Conservation (phyloP, 2,113 vertebrate genomes). For the Spermophilus dauricus region DNA sequence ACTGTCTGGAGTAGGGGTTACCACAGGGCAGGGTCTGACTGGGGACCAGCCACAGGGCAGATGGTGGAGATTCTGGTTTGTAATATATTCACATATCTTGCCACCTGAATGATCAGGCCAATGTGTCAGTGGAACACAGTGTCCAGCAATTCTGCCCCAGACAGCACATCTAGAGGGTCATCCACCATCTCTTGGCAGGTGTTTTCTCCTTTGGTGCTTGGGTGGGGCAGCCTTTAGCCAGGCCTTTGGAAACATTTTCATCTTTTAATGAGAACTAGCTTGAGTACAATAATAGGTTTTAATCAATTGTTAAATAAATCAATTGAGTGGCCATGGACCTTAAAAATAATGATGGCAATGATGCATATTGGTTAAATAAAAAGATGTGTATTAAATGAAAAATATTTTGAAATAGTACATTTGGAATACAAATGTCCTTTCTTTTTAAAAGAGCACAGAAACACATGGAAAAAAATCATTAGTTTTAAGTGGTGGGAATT, state of each 20-base stretch:
- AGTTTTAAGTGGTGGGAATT: neutral
- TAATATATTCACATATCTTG: fast-evolving
- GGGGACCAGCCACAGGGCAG: fast-evolving
- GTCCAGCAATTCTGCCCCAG: too few relatives aligned
- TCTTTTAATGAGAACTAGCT: neutral
- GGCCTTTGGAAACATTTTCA: neutral
- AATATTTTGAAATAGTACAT: neutral
- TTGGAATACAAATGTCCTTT: neutral
- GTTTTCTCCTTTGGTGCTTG: fast-evolving
- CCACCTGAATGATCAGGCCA: fast-evolving
- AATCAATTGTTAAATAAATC: neutral
- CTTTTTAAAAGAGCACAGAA: neutral
- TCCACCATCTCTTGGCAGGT: fast-evolving
- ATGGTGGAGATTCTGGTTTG: fast-evolving
- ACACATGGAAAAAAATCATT: neutral
- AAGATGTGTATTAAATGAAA: neutral
- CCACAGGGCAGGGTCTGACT: fast-evolving
- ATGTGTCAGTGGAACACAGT: fast-evolving
- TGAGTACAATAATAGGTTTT: fast-evolving
- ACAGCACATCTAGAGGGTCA: too few relatives aligned
- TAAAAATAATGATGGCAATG: neutral
- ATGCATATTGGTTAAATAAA: neutral
- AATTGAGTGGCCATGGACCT: fast-evolving
- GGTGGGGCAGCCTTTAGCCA: neutral
- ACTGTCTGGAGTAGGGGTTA: neutral